Evolutionary conservation across 2,888 invertebrate genomes (phyloP).

Genomic region (Osmoderma eremita): DNA sequence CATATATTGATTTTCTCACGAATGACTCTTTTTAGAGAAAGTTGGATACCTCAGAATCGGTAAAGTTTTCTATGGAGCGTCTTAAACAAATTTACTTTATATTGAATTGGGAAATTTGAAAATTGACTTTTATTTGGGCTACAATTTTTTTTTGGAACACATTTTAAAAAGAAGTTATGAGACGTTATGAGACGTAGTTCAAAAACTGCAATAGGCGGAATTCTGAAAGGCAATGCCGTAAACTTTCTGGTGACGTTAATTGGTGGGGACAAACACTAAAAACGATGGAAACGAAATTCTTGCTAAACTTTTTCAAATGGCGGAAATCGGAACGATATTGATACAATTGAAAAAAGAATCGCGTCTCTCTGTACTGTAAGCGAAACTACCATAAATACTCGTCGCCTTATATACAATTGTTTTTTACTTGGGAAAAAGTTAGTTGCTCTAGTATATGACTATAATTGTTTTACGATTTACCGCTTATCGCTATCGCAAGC

Average conservation of each 20-base stretch:
- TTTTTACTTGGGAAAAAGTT: neutral
- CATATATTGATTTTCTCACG: too few relatives aligned
- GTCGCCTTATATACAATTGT: conserved; percentile 2
- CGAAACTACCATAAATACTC: neutral
- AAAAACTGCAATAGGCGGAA: too few relatives aligned
- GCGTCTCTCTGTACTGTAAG: neutral
- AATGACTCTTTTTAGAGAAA: too few relatives aligned
- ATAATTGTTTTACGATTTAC: conserved; percentile 10
- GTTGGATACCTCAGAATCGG: too few relatives aligned
- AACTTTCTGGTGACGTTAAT: neutral
- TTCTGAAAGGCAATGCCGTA: too few relatives aligned
- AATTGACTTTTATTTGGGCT: too few relatives aligned
- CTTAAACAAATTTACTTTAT: too few relatives aligned
- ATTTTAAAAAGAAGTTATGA: too few relatives aligned
- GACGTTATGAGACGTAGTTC: too few relatives aligned
- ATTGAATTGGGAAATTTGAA: too few relatives aligned
- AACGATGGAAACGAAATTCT: neutral
- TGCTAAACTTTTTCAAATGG: neutral
- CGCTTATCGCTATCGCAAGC: neutral
- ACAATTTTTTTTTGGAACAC: too few relatives aligned
- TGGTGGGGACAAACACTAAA: neutral
- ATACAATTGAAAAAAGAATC: neutral
- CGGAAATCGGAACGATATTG: neutral
- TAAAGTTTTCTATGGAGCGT: too few relatives aligned
- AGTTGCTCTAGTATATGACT: conserved; percentile 10